Conservation (phyloP, 2,888 invertebrate genomes). For the Orthosia incerta region DNA sequence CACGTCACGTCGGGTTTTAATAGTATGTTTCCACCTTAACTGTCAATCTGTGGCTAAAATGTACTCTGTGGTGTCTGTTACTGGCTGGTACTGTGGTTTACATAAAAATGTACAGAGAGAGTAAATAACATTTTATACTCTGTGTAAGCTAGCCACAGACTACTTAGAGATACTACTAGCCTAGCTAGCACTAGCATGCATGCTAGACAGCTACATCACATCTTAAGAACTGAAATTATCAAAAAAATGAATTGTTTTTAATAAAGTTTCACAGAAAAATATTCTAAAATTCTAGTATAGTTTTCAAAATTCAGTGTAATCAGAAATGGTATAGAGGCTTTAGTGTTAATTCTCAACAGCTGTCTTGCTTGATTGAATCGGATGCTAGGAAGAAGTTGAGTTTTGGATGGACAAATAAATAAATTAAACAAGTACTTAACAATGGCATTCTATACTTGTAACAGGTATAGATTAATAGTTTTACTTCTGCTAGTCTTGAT, state of each 20-base stretch:
- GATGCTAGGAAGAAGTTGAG: constrained; percentile 2
- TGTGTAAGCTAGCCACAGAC: too few relatives aligned
- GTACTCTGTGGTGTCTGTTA: too few relatives aligned
- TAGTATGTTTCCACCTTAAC: too few relatives aligned
- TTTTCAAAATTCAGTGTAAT: background rate
- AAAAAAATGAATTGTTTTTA: constrained; percentile 33
- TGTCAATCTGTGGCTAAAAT: too few relatives aligned
- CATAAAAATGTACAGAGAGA: too few relatives aligned
- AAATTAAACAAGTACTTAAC: constrained; percentile 44
- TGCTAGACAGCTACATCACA: too few relatives aligned
- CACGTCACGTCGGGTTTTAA: too few relatives aligned
- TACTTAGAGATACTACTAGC: too few relatives aligned
- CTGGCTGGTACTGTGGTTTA: too few relatives aligned
- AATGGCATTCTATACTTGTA: constrained; percentile 87
- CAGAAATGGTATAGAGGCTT: constrained; percentile 17
- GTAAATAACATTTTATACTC: too few relatives aligned
- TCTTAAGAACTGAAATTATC: background rate
- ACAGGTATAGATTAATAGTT: constrained; percentile 85
- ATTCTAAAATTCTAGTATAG: constrained; percentile 9
- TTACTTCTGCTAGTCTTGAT: constrained; percentile 84
- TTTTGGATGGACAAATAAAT: constrained; percentile 44
- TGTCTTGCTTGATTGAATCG: constrained; percentile 6
- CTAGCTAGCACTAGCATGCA: too few relatives aligned
- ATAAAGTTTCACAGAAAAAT: constrained; percentile 2
- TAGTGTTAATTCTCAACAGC: constrained; percentile 21